Evolutionary conservation across 1,140 invertebrate species (phyloP).

Genomic region (Heliconius melpomene): DNA sequence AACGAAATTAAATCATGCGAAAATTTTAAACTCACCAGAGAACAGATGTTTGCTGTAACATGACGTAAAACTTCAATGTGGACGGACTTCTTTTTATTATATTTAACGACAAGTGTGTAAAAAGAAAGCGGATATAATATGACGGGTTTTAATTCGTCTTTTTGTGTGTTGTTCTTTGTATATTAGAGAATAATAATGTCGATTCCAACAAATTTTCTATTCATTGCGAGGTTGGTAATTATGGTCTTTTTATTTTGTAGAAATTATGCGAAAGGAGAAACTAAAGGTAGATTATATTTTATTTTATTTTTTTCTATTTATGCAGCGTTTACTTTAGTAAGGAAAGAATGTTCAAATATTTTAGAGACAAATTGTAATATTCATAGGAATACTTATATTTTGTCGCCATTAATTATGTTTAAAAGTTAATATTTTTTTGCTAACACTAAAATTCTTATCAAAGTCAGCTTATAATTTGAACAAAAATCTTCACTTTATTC

Average conservation of each 20-base stretch:
- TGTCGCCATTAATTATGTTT: too few species aligned
- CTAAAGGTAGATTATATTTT: too few species aligned
- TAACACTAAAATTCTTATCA: too few species aligned
- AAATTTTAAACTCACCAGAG: background rate
- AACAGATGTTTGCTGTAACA: background rate
- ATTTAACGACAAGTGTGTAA: background rate
- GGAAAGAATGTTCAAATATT: too few species aligned
- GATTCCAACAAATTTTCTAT: background rate
- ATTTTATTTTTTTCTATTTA: too few species aligned
- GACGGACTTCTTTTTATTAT: background rate
- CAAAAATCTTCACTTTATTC: too few species aligned
- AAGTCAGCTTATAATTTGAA: too few species aligned
- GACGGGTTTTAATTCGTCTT: background rate
- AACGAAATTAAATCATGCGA: background rate
- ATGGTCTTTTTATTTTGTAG: background rate
- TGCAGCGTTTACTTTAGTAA: too few species aligned
- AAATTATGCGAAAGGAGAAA: too few species aligned
- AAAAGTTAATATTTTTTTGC: too few species aligned
- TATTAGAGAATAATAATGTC: constrained; percentile 2
- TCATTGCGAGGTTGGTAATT: background rate
- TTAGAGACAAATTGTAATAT: too few species aligned
- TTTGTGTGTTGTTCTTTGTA: background rate
- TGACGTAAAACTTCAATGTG: background rate
- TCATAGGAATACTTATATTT: too few species aligned
- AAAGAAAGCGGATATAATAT: constrained; percentile 4